Evolutionary conservation across 1,140 invertebrate genomes (phyloP), one percentile per base, ranked within the genome.

Genomic region (Nomia melanderi): DNA sequence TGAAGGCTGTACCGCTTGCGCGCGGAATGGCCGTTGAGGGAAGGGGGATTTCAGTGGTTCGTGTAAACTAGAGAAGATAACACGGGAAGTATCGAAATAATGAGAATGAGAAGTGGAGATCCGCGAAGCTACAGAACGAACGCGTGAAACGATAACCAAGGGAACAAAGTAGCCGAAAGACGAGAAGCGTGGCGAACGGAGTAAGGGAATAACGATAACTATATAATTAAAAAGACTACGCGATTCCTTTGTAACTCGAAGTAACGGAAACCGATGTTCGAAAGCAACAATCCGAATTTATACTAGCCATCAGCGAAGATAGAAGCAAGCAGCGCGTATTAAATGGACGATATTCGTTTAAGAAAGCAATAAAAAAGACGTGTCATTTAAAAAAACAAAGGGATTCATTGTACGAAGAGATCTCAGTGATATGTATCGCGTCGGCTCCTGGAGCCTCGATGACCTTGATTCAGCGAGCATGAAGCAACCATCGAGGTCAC

Each of bases 391-490:
- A 36, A 39, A 12, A 33, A 36, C n/a, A n/a, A n/a, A n/a, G 54
- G 33, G 23, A 23, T 23, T 54, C 39, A 65, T 77, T 33, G 77
- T 57, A 59, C 63, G 65, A 69, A 59, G 63, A 72, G 78, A 77
- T 80, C 39, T 86, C 83, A 90, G 89, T 91, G 86, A 91, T 84
- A 84, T 92, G 90, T 89, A 86, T 90, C 88, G 86, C 77, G 87
- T 81, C 78, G 88, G 89, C 87, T 86, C 88, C 81, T 86, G 86
- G 80, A 86, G 86, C 86, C 87, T 90, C 90, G 88, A 92, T 91
- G 90, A 90, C 81, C 86, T 88, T 81, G 87, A 87, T 81, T 82
- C 85, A 79, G 88, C 88, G 90, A 91, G 90, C 86, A 91, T 91
- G 91, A 91, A 88, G 90, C 84, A 90, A 74, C 84, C 86, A 84